Evolutionary conservation across 2,888 invertebrate species (phyloP).

Genomic region (Sinodicranocentrus sp.): DNA sequence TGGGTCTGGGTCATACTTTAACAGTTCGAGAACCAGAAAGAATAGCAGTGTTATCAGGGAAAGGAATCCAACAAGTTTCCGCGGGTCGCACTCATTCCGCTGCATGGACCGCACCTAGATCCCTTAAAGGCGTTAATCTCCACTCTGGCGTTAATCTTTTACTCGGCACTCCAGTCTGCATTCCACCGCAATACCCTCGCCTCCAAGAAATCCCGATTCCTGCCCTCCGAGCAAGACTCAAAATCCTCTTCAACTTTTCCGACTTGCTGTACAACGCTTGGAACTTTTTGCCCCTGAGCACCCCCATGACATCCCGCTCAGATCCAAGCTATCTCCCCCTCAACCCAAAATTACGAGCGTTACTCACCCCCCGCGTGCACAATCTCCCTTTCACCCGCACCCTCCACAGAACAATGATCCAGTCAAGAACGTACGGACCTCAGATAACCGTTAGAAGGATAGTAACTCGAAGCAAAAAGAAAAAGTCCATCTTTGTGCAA

Average conservation of each 20-base stretch:
- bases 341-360: constrained; percentile 80
- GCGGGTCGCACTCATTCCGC: constrained; percentile 83
- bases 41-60: constrained; percentile 80
- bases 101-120: constrained; percentile 82
- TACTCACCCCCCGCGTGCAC: constrained; percentile 82
- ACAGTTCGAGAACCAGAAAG: constrained; percentile 82
- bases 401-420: constrained; percentile 84
- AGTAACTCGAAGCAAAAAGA: constrained; percentile 81
- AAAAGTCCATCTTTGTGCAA: constrained; percentile 83
- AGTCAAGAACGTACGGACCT: constrained; percentile 84
- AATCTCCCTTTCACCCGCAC: constrained; percentile 83
- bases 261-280: constrained; percentile 83
- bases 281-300: constrained; percentile 80
- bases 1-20: constrained; percentile 82
- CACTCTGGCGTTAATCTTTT: constrained; percentile 74
- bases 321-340: constrained; percentile 77
- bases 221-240: constrained; percentile 81
- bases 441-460: constrained; percentile 83
- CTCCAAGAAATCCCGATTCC: constrained; percentile 80
- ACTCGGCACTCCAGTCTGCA: constrained; percentile 80
- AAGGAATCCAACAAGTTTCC: constrained; percentile 82
- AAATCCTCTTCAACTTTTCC: constrained; percentile 83
- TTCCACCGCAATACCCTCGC: constrained; percentile 82
- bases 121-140: constrained; percentile 80
- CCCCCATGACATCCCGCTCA: constrained; percentile 79